Percentiles rank a stretch among this genome's conserved stretches.
Evolutionary conservation across 1,140 invertebrate species (phyloP).

Genomic region (silkworm (Bombyx mori)): ASM3026992v2 NC_085116.1:3917001-3917500

Average conservation of each 20-base stretch:
- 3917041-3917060: not conserved
- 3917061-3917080: not conserved
- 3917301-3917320: constrained; percentile 13
- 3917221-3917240: constrained; percentile 26
- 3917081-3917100: not conserved
- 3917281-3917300: constrained; percentile 13
- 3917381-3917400: constrained; percentile 50
- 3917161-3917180: constrained; percentile 3
- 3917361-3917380: constrained; percentile 15
- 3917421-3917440: constrained; percentile 50
- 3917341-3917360: constrained; percentile 48
- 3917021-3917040: no score
- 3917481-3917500: constrained; percentile 43
- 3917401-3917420: constrained; percentile 45
- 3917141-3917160: constrained; percentile 13
- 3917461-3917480: constrained; percentile 11
- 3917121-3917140: constrained; percentile 32
- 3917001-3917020: no score
- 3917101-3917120: constrained; percentile 20
- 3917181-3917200: constrained; percentile 14
- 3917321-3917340: constrained; percentile 42
- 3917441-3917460: constrained; percentile 48
- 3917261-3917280: constrained; percentile 34
- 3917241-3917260: constrained; percentile 40
- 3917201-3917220: constrained; percentile 8